Base-by-base conservation (phyloP, 2,888 invertebrate genomes). In the Acrobasis suavella region DNA sequence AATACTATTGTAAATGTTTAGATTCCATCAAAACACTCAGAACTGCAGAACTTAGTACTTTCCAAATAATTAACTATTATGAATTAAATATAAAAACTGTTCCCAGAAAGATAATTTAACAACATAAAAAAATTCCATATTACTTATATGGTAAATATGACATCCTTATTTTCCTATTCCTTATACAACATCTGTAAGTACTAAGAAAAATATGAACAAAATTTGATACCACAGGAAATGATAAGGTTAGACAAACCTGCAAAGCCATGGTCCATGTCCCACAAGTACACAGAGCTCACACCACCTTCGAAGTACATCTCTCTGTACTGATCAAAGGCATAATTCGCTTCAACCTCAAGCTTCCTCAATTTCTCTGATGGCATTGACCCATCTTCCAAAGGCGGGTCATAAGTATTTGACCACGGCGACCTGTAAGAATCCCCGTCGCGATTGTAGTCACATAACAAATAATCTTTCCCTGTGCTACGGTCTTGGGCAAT, bases 291-390 rank as follows among this genome's bases (percentile, higher is more conserved):
- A 8, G 99, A 99, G 16, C 99, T 99, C 0, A 99, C 98, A 1
- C 99, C 99, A 62, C 99, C 99, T 89, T 99, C 99, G 86, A 98
- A 99, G 87, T 99, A 99, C 96, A 99, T 97, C 89, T 99, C 99
- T 81, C 99, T 95, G 86, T 99, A 99, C 82, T 98, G 98, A 88
- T 99, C 99, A 85, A 99, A 99, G 14, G 99, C 99, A 83, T 97
- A 96, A 90, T 99, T 99, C 0, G 99, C 99, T 83, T 99, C 99
- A 66, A 99, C 95, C 93, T 99, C 99, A 74, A 99, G 90, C 86
- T 97, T 98, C 67, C 99, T 94, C 76, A 99, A 93, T 75, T 97
- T 95, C 80, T 99, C 99, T 15, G 99, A 98, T 14, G 99, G 99
- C 96, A 99, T 96, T 15, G 98, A 98, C 1, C 99, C 99, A 93